Evolutionary conservation across 2,888 invertebrate genomes (phyloP).

Genomic region (Drosophila testacea): DNA sequence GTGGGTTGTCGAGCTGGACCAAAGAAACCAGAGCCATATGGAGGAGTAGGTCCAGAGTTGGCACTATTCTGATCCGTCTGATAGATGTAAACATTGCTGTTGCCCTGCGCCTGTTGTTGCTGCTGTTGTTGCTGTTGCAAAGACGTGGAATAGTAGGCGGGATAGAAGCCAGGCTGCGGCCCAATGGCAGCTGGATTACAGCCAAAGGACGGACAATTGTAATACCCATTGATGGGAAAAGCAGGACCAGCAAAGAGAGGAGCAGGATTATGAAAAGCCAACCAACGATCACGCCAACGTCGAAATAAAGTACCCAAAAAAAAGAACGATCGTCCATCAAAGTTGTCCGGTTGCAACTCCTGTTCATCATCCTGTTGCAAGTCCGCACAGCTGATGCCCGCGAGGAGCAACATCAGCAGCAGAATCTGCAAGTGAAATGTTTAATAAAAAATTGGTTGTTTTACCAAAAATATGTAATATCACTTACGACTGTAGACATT

Average conservation of each 20-base stretch:
- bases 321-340: conserved; percentile 71
- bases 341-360: conserved; percentile 29
- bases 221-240: conserved; percentile 61
- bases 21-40: conserved; percentile 51
- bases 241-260: conserved; percentile 71
- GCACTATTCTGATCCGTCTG: conserved; percentile 69
- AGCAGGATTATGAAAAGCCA: conserved; percentile 55
- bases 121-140: conserved; percentile 46
- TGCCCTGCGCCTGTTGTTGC: conserved; percentile 70
- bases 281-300: conserved; percentile 77
- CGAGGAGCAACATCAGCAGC: conserved; percentile 45
- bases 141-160: conserved; percentile 45
- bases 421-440: conserved; percentile 18
- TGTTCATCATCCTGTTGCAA: conserved; percentile 27
- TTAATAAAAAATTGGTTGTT: neutral
- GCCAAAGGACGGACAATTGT: conserved; percentile 68
- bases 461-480: too few relatives aligned
- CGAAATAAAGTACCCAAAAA: conserved; percentile 73
- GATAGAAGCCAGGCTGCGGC: conserved; percentile 60
- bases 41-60: conserved; percentile 23
- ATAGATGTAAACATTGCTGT: conserved; percentile 73
- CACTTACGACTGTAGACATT: conserved; percentile 56
- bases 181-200: conserved; percentile 61
- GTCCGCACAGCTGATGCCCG: conserved; percentile 15
- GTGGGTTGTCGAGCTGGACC: conserved; percentile 36